These are phyloP conservation scores for Laspeyria flexula DNA, from an alignment of 2,888 invertebrate genomes.

Conservation along the genomic window DNA sequence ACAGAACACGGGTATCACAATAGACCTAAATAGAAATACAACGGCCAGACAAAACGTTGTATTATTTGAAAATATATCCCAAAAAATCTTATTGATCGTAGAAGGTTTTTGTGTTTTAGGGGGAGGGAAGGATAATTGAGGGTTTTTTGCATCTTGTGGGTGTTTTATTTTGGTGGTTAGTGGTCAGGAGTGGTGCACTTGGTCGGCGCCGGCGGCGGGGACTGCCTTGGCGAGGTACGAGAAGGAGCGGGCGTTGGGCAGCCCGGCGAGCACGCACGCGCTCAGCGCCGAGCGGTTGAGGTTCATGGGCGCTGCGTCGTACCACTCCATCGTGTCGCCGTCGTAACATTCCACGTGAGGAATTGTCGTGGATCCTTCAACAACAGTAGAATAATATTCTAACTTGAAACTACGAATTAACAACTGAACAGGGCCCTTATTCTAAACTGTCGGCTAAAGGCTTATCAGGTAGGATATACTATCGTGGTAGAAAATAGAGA, in stretches of 20 bases:
- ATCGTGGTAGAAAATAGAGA: no score
- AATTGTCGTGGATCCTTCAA: conserved; percentile 89
- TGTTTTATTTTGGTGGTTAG: conserved; percentile 19
- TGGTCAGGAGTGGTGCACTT: conserved; percentile 67
- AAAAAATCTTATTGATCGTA: conserved; percentile 30
- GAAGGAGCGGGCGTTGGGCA: conserved; percentile 89
- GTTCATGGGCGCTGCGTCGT: conserved; percentile 91
- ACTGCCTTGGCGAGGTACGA: conserved; percentile 84
- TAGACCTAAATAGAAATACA: conserved; percentile 10
- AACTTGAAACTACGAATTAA: no score
- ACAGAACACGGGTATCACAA: conserved; percentile 55
- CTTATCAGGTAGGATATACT: no score
- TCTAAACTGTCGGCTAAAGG: no score
- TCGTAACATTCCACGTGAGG: conserved; percentile 93
- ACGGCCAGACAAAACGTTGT: conserved; percentile 24
- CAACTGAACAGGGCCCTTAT: no score
- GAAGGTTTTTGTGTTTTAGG: conserved; percentile 15
- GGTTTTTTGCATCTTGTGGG: conserved; percentile 25
- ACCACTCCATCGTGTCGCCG: conserved; percentile 87
- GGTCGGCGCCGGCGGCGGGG: conserved; percentile 80
- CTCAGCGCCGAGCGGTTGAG: conserved; percentile 92
- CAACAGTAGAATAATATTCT: no score
- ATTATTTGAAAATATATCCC: conserved; percentile 29
- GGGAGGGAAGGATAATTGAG: conserved; percentile 41
- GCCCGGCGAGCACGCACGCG: conserved; percentile 91